phyloP scores from a whole-genome alignment of 2,113 vertebrate genomes.

The Dunckerocampus dactyliophorus region DNA sequence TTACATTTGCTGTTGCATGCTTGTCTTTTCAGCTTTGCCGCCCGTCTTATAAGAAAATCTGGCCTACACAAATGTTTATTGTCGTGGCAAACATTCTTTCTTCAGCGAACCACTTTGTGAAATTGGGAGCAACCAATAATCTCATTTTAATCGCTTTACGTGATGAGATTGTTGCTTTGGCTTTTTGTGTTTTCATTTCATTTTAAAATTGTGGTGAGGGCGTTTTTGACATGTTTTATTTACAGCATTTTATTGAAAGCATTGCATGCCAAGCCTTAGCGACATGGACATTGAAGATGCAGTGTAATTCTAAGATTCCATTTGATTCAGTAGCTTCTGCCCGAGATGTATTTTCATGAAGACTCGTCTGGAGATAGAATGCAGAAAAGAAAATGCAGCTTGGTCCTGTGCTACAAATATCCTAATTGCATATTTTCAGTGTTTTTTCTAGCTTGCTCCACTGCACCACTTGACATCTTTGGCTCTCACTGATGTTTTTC shows the following conservation, averaged over 20 bases:
- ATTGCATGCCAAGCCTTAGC: conserved; percentile 3
- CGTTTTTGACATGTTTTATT: not conserved
- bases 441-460: not conserved
- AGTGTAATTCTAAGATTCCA: conserved; percentile 4
- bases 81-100: too few relatives aligned
- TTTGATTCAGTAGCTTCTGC: not conserved
- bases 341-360: conserved; percentile 6
- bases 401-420: not conserved
- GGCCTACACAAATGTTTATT: too few relatives aligned
- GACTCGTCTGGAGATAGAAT: not conserved
- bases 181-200: conserved; percentile 4
- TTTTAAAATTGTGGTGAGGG: not conserved
- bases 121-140: conserved; percentile 47
- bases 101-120: conserved; percentile 28
- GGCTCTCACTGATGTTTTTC: not conserved
- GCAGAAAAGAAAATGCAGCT: not conserved
- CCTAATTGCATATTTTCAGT: not conserved
- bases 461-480: not conserved
- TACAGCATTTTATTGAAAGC: not conserved
- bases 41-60: too few relatives aligned
- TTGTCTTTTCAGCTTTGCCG: too few relatives aligned
- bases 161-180: conserved; percentile 30
- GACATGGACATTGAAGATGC: conserved; percentile 7
- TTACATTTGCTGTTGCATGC: too few relatives aligned
- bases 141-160: conserved; percentile 39